Conservation (phyloP, 2,888 invertebrate genomes). For the Lepetodrilus schrolli region DNA sequence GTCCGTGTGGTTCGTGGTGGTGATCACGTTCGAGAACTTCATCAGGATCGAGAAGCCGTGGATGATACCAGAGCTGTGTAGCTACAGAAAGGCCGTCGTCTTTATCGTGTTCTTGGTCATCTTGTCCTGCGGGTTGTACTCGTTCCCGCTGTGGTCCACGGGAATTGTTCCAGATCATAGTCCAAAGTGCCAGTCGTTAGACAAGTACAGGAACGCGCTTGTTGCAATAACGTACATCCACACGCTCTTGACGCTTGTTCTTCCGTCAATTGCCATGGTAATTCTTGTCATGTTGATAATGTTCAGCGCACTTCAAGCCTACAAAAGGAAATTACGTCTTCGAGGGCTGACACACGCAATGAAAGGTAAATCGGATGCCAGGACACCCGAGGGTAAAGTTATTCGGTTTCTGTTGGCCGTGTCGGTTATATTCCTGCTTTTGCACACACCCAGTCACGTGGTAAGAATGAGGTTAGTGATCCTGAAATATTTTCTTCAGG, state of each 20-base stretch:
- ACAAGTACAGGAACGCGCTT: conserved; percentile 6
- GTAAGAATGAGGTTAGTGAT: conserved; percentile 32
- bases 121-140: conserved; percentile 30
- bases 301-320: conserved; percentile 29
- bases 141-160: conserved; percentile 34
- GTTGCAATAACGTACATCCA: conserved; percentile 34
- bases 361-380: background rate
- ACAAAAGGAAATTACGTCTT: conserved; percentile 11
- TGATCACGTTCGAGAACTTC: conserved; percentile 38
- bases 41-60: conserved; percentile 36
- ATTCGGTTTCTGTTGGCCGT: conserved; percentile 35
- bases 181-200: conserved; percentile 2
- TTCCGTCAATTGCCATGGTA: conserved; percentile 33
- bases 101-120: conserved; percentile 5
- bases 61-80: conserved; percentile 29
- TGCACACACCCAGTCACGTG: conserved; percentile 34
- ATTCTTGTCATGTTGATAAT: conserved; percentile 30
- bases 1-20: conserved; percentile 41
- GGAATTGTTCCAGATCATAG: background rate
- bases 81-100: conserved; percentile 21
- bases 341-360: background rate
- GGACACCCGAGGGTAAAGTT: conserved; percentile 32
- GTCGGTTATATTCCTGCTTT: conserved; percentile 33
- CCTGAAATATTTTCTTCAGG: background rate
- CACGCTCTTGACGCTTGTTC: conserved; percentile 33